Evolutionary conservation across 92 coral and sea anemone species (phyloP), one percentile per base, ranked within the genome.

Genomic region (Isaurus tuberculatus): DNA sequence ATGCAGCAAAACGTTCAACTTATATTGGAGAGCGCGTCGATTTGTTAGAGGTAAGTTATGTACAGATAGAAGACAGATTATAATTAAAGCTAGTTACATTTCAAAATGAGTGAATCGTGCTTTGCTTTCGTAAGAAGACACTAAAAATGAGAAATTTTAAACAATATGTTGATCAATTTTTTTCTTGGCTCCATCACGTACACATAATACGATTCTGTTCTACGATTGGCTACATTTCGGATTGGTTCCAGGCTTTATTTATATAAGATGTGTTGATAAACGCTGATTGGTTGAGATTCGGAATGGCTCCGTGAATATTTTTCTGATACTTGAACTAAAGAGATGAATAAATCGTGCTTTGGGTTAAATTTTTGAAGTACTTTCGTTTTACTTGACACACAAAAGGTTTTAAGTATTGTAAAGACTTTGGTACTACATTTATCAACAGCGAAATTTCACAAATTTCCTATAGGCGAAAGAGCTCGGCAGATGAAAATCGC

Each of bases 161-260:
- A 16, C 22, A 1, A 51, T 51, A 0, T 17, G 22, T 51, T 17
- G 16, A 15, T 14, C 13, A 44, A 44, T 4, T 44, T 44, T 44
- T 44, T 44, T 4, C 46, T 44, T 44, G 51, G 51, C 51, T 9
- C 51, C 51, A 8, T 44, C 51, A 44, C 51, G 51, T 44, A 44
- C 51, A 44, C 8, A 44, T 44, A 44, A 44, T 44, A 44, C 51
- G 51, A 44, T 8, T 44, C 51, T 44, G 0, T 51, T 51, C 22
- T 51, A 51, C 22, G 22, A 51, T 51, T 51, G 60, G 60, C 60
- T 51, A 51, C n/a, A 51, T 51, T 51, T 51, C 60, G 60, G 60
- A 51, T 5, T 51, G 60, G 60, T 16, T 51, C 22, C 60, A 51
- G 22, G 15, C 2, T 4, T 51, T 51, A 51, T 51, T 51, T 4